phyloP scores from a whole-genome alignment of 2,888 invertebrate genomes.

The Pachliopta kotzebuea region DNA sequence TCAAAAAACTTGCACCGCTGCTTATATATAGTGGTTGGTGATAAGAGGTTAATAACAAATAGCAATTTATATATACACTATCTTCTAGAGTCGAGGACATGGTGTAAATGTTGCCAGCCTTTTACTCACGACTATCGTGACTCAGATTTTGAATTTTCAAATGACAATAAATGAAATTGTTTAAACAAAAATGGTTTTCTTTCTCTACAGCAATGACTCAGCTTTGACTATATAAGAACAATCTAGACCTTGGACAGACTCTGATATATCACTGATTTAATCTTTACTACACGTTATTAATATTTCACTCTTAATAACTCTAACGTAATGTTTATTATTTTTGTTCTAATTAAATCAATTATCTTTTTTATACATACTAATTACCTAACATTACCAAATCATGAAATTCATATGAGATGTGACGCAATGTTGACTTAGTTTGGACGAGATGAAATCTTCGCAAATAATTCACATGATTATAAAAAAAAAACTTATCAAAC shows the following conservation, averaged over 20 bases:
- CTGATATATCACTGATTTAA: neutral
- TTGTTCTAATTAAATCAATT: neutral
- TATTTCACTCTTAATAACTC: neutral
- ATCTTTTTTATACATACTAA: neutral
- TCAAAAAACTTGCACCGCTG: conserved; percentile 29
- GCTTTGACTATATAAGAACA: neutral
- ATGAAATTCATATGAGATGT: neutral
- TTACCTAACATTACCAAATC: neutral
- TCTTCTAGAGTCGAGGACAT: conserved; percentile 9
- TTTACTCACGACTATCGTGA: conserved; percentile 19
- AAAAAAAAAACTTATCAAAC: conserved; percentile 2
- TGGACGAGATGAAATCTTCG: neutral
- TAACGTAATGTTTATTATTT: neutral
- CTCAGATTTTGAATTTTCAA: conserved; percentile 17
- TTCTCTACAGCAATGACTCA: neutral
- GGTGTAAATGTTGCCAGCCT: conserved; percentile 21
- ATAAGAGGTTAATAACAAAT: conserved; percentile 12
- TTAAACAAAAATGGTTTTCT: conserved; percentile 4
- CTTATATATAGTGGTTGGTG: conserved; percentile 11
- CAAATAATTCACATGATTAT: neutral
- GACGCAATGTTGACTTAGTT: neutral
- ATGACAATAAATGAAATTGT: neutral
- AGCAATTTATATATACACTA: conserved; percentile 20
- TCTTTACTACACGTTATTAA: neutral
- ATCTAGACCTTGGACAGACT: conserved; percentile 1